Conservation (phyloP, 1,140 invertebrate genomes). For the Grapholita molesta region DNA sequence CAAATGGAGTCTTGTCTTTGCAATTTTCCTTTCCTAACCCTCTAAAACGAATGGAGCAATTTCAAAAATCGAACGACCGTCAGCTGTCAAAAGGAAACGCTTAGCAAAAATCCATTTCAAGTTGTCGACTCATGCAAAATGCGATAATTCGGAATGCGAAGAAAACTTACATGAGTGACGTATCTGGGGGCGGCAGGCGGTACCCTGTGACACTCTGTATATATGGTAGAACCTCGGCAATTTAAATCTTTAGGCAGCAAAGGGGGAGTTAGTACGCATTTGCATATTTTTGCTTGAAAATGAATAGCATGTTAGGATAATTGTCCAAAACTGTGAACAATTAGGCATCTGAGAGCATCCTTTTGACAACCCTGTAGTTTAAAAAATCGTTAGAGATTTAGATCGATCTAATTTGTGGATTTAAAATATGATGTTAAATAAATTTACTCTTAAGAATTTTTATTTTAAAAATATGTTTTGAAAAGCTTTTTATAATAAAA, state of each 20-base stretch:
- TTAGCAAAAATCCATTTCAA: constrained; percentile 15
- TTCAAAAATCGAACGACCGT: constrained; percentile 8
- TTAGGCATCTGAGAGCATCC: too few species aligned
- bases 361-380: too few species aligned
- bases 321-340: too few species aligned
- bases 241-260: background rate
- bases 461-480: too few species aligned
- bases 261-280: too few species aligned
- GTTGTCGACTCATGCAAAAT: constrained; percentile 16
- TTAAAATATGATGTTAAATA: too few species aligned
- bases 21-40: background rate
- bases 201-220: constrained; percentile 12
- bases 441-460: too few species aligned
- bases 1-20: background rate
- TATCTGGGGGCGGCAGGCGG: constrained; percentile 19
- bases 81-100: constrained; percentile 12
- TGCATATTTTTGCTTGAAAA: too few species aligned
- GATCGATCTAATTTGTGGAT: too few species aligned
- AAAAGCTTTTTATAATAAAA: too few species aligned
- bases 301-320: too few species aligned
- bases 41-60: background rate
- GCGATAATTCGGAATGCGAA: constrained; percentile 16
- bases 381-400: too few species aligned
- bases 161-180: constrained; percentile 25
- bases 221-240: background rate